Percentiles rank a stretch among this genome's conserved stretches.
These are phyloP conservation scores for Oeneis ivallda DNA, from an alignment of 2,888 invertebrate species.

Conservation along the genomic window DNA sequence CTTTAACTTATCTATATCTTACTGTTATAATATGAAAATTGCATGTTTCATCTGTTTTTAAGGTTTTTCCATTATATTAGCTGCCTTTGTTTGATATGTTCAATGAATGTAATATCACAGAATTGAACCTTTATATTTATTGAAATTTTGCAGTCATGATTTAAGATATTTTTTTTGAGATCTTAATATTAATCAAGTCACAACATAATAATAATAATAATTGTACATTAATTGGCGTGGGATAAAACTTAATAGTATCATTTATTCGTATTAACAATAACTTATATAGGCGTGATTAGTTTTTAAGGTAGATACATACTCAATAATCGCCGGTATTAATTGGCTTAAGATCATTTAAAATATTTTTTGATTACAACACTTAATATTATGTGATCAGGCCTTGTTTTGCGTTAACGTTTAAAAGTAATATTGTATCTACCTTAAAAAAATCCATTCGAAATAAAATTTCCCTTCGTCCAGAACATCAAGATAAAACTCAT, in stretches of 20 bases:
- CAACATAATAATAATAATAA: slow-evolving; percentile 1
- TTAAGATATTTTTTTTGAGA: slow-evolving; percentile 4
- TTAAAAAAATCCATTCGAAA: slow-evolving; percentile 21
- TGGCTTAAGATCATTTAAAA: background rate
- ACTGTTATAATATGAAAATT: background rate
- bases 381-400: no score
- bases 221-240: slow-evolving; percentile 5
- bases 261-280: slow-evolving; percentile 17
- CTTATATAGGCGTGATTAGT: slow-evolving; percentile 1
- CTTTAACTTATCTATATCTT: background rate
- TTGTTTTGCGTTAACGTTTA: background rate
- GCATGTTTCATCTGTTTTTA: background rate
- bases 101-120: slow-evolving; percentile 32
- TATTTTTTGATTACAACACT: background rate
- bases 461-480: background rate
- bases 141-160: slow-evolving; percentile 7
- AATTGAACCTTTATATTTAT: slow-evolving; percentile 27
- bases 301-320: slow-evolving; percentile 16
- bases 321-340: background rate
- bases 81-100: slow-evolving; percentile 35
- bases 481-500: slow-evolving; percentile 3
- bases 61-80: background rate
- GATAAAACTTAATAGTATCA: slow-evolving; percentile 14
- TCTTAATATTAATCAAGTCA: slow-evolving; percentile 9
- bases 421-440: slow-evolving; percentile 15